A percentile compares a stretch with the other conserved stretches of the same genome.
Evolutionary conservation across 2,888 invertebrate species (phyloP).

Genomic region (Meandrusa payeni): DNA sequence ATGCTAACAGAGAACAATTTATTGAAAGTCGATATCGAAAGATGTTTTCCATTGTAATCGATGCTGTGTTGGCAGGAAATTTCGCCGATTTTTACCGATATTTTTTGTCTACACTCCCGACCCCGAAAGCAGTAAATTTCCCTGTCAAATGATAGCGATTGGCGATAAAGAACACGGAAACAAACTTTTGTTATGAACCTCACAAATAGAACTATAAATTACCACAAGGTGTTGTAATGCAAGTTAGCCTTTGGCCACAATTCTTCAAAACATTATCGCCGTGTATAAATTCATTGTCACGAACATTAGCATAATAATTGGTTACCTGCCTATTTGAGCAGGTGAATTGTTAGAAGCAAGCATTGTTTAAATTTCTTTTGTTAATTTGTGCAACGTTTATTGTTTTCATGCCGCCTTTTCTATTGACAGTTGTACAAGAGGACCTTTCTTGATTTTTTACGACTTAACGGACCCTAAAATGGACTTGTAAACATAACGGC

Average conservation of each 20-base stretch:
- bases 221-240: conserved; percentile 70
- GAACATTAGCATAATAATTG: conserved; percentile 73
- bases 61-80: conserved; percentile 13
- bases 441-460: conserved; percentile 48
- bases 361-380: conserved; percentile 53
- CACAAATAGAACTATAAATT: conserved; percentile 72
- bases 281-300: conserved; percentile 59
- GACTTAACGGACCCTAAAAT: conserved; percentile 58
- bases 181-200: conserved; percentile 69
- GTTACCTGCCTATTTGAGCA: conserved; percentile 68
- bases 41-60: conserved; percentile 12
- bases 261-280: conserved; percentile 66
- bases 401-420: conserved; percentile 23
- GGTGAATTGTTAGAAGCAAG: conserved; percentile 60
- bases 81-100: conserved; percentile 15
- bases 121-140: conserved; percentile 53
- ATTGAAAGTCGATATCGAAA: conserved; percentile 1
- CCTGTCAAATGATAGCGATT: conserved; percentile 63
- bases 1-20: conserved; percentile 2
- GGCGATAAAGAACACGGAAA: conserved; percentile 76
- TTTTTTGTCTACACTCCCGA: conserved; percentile 17
- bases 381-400: conserved; percentile 57
- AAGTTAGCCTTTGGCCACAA: conserved; percentile 65
- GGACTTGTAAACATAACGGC: conserved; percentile 73
- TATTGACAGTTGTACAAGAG: conserved; percentile 46